These are phyloP conservation scores for Rhineura floridana DNA, from an alignment of 2,113 vertebrate species.

Conservation along the genomic window DNA sequence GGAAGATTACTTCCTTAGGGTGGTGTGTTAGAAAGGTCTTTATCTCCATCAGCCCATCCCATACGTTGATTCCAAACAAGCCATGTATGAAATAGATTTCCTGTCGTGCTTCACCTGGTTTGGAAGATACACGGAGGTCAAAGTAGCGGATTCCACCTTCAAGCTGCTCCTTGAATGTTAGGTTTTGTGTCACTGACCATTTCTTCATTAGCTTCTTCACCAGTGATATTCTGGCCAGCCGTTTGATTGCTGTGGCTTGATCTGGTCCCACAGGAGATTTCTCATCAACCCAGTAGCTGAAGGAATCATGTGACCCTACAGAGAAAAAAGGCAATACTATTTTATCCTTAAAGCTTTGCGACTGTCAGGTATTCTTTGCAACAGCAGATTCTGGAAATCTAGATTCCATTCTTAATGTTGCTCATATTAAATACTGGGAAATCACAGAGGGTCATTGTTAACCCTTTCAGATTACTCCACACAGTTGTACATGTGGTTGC, in stretches of 20 bases:
- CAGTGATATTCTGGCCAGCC: conserved; percentile 82
- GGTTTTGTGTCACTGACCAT: conserved; percentile 91
- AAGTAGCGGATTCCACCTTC: conserved; percentile 97
- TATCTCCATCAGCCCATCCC: conserved; percentile 89
- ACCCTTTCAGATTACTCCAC: background rate
- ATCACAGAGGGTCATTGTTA: background rate
- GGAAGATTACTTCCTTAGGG: conserved; percentile 85
- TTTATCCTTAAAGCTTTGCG: background rate
- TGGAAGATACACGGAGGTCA: conserved; percentile 95
- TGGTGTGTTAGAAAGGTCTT: conserved; percentile 86
- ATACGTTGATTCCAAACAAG: conserved; percentile 93
- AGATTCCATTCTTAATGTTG: rapidly evolving
- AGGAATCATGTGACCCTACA: conserved; percentile 89
- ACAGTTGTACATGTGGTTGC: background rate
- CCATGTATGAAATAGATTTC: conserved; percentile 97
- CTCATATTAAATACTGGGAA: background rate
- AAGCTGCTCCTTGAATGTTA: conserved; percentile 93
- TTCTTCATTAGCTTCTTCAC: conserved; percentile 90
- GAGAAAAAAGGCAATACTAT: background rate
- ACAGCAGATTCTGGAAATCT: rapidly evolving
- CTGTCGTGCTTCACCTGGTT: conserved; percentile 84
- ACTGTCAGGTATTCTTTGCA: rapidly evolving
- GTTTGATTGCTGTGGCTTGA: conserved; percentile 83
- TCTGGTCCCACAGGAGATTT: conserved; percentile 88
- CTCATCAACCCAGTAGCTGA: conserved; percentile 91